Base-by-base conservation (phyloP, 2,888 invertebrate species). In the Rhamnusium bicolor region DNA sequence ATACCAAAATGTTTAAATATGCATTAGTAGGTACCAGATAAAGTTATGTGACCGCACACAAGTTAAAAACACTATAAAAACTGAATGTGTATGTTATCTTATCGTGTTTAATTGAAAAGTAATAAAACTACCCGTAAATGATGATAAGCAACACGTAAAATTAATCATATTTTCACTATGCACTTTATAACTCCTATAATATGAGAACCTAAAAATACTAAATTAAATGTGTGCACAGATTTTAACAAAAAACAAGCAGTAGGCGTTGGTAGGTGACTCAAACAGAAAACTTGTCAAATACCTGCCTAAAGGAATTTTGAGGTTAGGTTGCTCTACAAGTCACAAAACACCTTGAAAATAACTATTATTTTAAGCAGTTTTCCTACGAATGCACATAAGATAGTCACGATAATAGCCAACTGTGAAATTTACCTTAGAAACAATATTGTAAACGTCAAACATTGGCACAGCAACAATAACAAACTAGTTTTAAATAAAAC, bases 281-380 rank as follows among this genome's bases (percentile, higher is more conserved):
- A 47, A 12, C 32, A 8, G 18, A 58, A 65, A 65, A 53, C 65
- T 40, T 65, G 65, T 29, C 70, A 40, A 65, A 58, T 65, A 58
- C 14, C 58, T 71, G 18, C 29, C 56, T 62, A 47, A 18, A 32
- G 16, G 47, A 72, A 71, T 73, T 77, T 71, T 76, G 76, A 79
- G 79, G 79, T 79, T 79, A 79, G 69, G 77, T 74, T 69, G 21
- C 49, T 27, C 63, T 69, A 58, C 66, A 65, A 60, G 58, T 32
- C 32, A 27, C 65, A 65, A 18, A 29, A 51, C 51, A 10, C 1
- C 19, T 14, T 51, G 10, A 8, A 24, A 32, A 53, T 29, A 10
- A 10, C 16, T 14, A n/a, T n/a, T 6, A 47, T 49, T 51, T 14
- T 5, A 21, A 18, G 8, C 51, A 29, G 12, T 49, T 29, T 49